Base-by-base conservation (phyloP, 2,797 vertebrate genomes). In the Notoglanidium macrostoma region DNA sequence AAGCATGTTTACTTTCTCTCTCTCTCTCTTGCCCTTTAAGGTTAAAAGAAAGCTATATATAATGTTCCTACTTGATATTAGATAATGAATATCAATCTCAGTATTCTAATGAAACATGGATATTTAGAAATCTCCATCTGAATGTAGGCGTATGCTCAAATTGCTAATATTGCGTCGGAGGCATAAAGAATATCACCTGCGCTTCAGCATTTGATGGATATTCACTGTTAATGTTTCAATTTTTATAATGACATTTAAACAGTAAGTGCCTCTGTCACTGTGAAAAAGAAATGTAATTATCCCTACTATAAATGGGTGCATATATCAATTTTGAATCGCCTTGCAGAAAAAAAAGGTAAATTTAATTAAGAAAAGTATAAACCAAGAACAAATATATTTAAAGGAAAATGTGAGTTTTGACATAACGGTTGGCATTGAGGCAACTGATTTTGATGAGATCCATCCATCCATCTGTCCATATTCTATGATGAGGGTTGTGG, bases 231-330 rank as follows among this genome's bases (percentile, higher is more conserved):
- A 87, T 57, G 70, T 76, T 82, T 87, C 86, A 65, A 74, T 74
- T 87, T 83, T 79, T 78, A 84, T 65, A 87, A 87, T 87, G 72
- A 68, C 82, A 87, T 87, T 84, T 84, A 74, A 87, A 84, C 51
- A 87, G 70, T 61, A 35, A 17, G 26, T 76, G 83, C 82, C 51
- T 84, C 63, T 70, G 82, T 87, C 82, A 84, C 68, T 15, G n/a
- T 49, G 82, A 46, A 79, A 72, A 78, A 77, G 76, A 84, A 84
- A 79, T 87, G 70, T 51, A 85, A 84, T 84, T 87, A 84, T 87
- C 44, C 59, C 10, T 46, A 26, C 81, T 74, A 79, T 84, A 87
- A 87, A 84, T 84, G 83, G 68, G n/a, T 23, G 54, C 35, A 46
- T 49, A 82, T 79, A 85, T 87, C 44, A 73, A 74, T 83, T 67